Percentiles rank a stretch among this genome's conserved stretches.
Evolutionary conservation across 2,797 vertebrate species (phyloP).

Genomic region (Eospalax fontanierii): DNA sequence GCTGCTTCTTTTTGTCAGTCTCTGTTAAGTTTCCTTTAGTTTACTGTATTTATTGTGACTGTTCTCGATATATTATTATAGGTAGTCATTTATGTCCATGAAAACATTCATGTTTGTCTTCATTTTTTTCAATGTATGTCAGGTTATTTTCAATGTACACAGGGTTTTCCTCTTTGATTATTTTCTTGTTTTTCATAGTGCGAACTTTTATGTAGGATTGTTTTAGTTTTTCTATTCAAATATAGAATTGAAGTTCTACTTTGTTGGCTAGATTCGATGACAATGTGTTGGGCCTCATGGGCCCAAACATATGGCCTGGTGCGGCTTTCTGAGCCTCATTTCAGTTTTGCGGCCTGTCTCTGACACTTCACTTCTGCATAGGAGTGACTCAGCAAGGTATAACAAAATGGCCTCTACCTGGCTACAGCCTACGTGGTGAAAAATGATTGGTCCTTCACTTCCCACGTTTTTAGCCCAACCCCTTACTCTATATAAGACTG

Average conservation of each 20-base stretch:
- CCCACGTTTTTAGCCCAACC: too few relatives aligned
- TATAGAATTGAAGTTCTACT: slow-evolving; percentile 14
- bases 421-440: too few relatives aligned
- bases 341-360: too few relatives aligned
- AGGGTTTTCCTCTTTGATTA: not conserved
- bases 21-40: not conserved
- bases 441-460: too few relatives aligned
- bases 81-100: not conserved
- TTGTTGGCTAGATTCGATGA: slow-evolving; percentile 20
- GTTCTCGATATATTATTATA: not conserved
- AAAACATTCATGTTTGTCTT: slow-evolving; percentile 6
- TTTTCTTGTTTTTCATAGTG: not conserved
- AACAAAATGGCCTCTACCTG: too few relatives aligned
- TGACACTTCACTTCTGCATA: too few relatives aligned
- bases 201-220: not conserved
- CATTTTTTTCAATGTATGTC: not conserved
- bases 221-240: slow-evolving; percentile 50
- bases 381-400: too few relatives aligned
- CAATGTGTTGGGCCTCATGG: too few relatives aligned
- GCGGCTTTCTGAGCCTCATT: too few relatives aligned
- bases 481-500: too few relatives aligned
- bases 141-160: too few relatives aligned
- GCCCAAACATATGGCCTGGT: too few relatives aligned
- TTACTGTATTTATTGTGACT: not conserved
- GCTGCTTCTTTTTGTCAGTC: not conserved